These are phyloP conservation scores for Pyrocoelia pectoralis DNA, from an alignment of 2,888 invertebrate genomes.

Conservation along the genomic window DNA sequence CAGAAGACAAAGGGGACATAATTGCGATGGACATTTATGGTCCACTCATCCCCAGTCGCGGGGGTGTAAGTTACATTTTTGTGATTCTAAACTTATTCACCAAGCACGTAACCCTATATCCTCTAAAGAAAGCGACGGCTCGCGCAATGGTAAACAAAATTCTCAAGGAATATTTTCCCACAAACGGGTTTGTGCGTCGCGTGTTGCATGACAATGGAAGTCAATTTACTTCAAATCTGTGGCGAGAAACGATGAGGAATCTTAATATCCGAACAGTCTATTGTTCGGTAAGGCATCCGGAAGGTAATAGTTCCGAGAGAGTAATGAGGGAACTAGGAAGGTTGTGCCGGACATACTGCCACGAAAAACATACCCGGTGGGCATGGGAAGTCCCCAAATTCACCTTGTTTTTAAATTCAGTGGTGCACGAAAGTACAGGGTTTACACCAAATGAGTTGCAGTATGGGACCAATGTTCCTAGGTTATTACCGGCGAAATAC, in stretches of 20 bases:
- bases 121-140: conserved; percentile 25
- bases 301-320: conserved; percentile 41
- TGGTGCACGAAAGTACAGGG: conserved; percentile 35
- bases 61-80: conserved; percentile 22
- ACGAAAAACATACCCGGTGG: conserved; percentile 37
- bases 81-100: conserved; percentile 31
- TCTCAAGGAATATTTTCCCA: conserved; percentile 1
- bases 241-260: conserved; percentile 23
- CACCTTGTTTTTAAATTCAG: conserved; percentile 24
- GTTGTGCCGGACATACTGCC: conserved; percentile 32
- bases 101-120: conserved; percentile 30
- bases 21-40: conserved; percentile 31
- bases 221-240: conserved; percentile 38
- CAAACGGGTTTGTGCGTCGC: background rate
- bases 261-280: conserved; percentile 16
- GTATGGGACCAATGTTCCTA: too few relatives aligned
- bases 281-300: conserved; percentile 40
- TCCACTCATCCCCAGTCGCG: conserved; percentile 21
- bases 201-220: conserved; percentile 36
- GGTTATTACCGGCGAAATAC: too few relatives aligned
- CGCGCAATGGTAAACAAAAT: conserved; percentile 12
- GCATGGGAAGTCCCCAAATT: conserved; percentile 22
- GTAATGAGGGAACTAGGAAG: conserved; percentile 42
- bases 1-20: conserved; percentile 5
- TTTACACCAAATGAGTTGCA: conserved; percentile 30